phyloP scores from a whole-genome alignment of 1,140 invertebrate genomes.

The Leptinotarsa texana region DNA sequence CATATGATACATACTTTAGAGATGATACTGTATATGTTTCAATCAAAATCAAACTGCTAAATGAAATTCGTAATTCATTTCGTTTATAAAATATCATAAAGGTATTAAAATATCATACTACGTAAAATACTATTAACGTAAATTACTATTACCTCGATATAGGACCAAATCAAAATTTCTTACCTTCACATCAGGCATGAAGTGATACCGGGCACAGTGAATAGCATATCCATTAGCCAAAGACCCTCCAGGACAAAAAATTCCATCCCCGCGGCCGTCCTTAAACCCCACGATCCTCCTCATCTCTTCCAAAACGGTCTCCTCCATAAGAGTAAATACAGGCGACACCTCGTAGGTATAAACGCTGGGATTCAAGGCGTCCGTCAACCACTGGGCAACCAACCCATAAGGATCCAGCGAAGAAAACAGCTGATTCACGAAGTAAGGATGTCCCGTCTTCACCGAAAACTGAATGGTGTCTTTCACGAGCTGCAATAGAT shows the following conservation, averaged over 20 bases:
- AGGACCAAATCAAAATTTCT: constrained; percentile 30
- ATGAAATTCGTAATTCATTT: too few relatives aligned
- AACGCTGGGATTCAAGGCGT: constrained; percentile 84
- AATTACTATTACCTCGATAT: too few relatives aligned
- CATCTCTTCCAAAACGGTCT: constrained; percentile 81
- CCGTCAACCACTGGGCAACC: constrained; percentile 82
- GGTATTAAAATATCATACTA: too few relatives aligned
- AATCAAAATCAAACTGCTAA: too few relatives aligned
- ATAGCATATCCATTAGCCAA: constrained; percentile 96
- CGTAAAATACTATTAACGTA: too few relatives aligned
- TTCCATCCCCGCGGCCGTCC: constrained; percentile 77
- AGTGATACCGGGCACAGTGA: constrained; percentile 79
- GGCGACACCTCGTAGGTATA: constrained; percentile 93
- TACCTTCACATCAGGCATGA: constrained; percentile 80
- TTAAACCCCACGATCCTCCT: constrained; percentile 82
- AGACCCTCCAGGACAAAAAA: constrained; percentile 94
- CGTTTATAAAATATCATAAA: too few relatives aligned
- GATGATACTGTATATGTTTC: too few relatives aligned
- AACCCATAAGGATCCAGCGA: constrained; percentile 85
- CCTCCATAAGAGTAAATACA: constrained; percentile 86
- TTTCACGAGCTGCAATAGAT: constrained; percentile 66
- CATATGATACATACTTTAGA: too few relatives aligned
- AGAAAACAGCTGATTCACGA: constrained; percentile 85
- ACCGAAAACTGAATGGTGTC: constrained; percentile 79
- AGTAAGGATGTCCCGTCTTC: constrained; percentile 85